Conservation (phyloP, 2,888 invertebrate species). For the Tipula unca region DNA sequence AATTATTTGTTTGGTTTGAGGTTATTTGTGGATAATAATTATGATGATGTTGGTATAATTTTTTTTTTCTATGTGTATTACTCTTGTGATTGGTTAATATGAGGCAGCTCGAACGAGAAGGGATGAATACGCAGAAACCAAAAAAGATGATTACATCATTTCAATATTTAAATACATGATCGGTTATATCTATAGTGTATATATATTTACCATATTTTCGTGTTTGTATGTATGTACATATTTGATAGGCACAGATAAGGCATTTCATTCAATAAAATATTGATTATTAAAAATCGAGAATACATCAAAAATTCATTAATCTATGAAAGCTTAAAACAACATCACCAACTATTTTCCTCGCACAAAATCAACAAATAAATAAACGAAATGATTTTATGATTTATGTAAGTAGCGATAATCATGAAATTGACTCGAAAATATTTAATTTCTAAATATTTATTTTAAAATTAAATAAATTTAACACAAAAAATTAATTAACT, state of each 20-base stretch:
- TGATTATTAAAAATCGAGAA: background rate
- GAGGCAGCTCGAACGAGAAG: background rate
- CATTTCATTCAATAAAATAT: background rate
- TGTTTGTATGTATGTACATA: background rate
- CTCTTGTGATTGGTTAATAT: background rate
- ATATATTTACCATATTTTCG: background rate
- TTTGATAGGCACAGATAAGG: background rate
- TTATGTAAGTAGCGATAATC: background rate
- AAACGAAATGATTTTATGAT: background rate
- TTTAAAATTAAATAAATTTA: background rate
- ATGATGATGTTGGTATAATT: slow-evolving; percentile 3
- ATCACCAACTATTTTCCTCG: background rate
- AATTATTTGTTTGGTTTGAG: background rate
- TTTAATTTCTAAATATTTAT: background rate
- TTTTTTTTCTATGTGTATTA: background rate
- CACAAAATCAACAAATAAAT: background rate
- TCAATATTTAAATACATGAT: background rate
- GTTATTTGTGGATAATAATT: slow-evolving; percentile 8
- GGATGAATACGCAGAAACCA: background rate
- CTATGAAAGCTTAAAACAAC: background rate
- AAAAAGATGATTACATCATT: background rate
- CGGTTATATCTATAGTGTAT: background rate
- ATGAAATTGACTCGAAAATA: background rate
- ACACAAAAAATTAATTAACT: background rate
- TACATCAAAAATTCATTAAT: background rate